phyloP scores from a whole-genome alignment of 2,113 vertebrate species.

The Nycticebus coucang region DNA sequence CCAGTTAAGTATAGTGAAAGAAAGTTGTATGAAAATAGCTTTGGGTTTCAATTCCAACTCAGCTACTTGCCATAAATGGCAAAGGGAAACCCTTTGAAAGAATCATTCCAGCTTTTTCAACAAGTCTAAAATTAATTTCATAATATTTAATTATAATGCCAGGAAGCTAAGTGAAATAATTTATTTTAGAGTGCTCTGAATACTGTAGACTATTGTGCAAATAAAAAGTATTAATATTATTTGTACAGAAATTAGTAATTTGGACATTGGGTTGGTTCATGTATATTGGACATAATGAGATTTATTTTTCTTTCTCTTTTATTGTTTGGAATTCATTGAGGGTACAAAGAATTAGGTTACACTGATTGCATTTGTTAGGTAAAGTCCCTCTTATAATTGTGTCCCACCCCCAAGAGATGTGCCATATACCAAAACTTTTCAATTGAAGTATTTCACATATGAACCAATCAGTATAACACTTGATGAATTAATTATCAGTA shows the following conservation, averaged over 20 bases:
- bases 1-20: neutral
- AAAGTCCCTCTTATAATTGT: too few relatives aligned
- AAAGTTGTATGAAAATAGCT: neutral
- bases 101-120: neutral
- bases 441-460: neutral
- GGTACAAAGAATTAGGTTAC: too few relatives aligned
- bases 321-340: too few relatives aligned
- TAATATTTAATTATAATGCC: neutral
- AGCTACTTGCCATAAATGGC: neutral
- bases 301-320: neutral
- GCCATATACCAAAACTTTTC: neutral
- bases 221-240: neutral
- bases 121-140: neutral
- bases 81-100: neutral
- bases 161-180: neutral
- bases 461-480: neutral
- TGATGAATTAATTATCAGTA: neutral
- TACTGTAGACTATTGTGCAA: neutral
- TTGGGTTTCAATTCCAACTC: neutral
- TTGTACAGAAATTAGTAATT: neutral
- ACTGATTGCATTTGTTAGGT: too few relatives aligned
- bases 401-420: too few relatives aligned
- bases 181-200: neutral
- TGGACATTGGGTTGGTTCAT: neutral
- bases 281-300: neutral